phyloP scores from a whole-genome alignment of 35 echinoderm and acorn worm species.

The Amphiura filiformis region DNA sequence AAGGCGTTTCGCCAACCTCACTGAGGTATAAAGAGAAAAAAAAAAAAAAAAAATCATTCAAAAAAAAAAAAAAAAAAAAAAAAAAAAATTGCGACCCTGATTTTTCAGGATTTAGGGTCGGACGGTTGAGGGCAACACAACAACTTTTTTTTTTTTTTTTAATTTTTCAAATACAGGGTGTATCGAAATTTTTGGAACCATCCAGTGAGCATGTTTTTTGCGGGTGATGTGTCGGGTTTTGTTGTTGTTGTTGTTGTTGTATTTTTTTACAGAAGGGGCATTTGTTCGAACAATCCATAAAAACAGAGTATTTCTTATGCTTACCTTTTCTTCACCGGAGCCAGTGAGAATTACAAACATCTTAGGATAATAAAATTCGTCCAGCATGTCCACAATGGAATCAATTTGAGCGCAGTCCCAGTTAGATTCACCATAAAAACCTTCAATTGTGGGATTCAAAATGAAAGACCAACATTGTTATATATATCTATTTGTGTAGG shows the following conservation, averaged over 20 bases:
- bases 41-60: too few relatives aligned
- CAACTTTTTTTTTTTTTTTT: too few relatives aligned
- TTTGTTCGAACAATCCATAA: background rate
- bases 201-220: background rate
- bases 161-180: background rate
- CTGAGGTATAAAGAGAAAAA: too few relatives aligned
- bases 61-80: too few relatives aligned
- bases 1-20: too few relatives aligned
- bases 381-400: background rate
- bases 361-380: background rate
- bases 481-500: too few relatives aligned
- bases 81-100: too few relatives aligned
- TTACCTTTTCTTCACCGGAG: background rate
- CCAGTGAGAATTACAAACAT: background rate
- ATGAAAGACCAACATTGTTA: too few relatives aligned
- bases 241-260: background rate
- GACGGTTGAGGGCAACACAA: too few relatives aligned
- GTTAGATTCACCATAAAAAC: too few relatives aligned
- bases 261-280: background rate
- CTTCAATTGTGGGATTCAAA: too few relatives aligned
- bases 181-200: background rate
- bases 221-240: background rate
- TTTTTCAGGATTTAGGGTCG: too few relatives aligned
- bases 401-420: background rate
- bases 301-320: background rate